Evolutionary conservation across 2,888 invertebrate species (phyloP).

Genomic region (Kuschelorhynchus macadamiae): DNA sequence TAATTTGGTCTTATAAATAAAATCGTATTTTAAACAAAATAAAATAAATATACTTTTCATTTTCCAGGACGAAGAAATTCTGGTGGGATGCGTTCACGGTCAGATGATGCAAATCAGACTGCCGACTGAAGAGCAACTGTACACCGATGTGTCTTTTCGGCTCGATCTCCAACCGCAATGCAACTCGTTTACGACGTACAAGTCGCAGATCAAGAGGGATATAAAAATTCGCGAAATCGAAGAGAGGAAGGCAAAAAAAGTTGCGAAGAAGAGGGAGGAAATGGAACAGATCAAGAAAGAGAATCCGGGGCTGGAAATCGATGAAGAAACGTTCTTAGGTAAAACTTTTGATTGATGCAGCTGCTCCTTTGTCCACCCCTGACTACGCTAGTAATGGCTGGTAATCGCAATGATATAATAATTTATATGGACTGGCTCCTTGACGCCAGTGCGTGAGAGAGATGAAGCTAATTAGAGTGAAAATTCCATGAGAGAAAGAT

Average conservation of each 20-base stretch:
- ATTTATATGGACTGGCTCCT: no score
- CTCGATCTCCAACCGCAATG: constrained; percentile 63
- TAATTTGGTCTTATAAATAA: not conserved
- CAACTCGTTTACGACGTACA: constrained; percentile 73
- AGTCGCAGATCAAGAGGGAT: constrained; percentile 74
- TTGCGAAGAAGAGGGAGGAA: constrained; percentile 72
- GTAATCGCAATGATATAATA: no score
- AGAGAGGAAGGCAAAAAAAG: constrained; percentile 69
- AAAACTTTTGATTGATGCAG: constrained; percentile 50
- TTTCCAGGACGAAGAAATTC: constrained; percentile 66
- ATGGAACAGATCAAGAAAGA: constrained; percentile 72
- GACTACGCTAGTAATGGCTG: no score
- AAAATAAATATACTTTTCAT: constrained; percentile 7
- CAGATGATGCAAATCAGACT: constrained; percentile 72
- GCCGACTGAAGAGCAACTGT: constrained; percentile 66
- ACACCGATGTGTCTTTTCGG: constrained; percentile 69
- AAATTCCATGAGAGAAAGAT: no score
- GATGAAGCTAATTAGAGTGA: no score
- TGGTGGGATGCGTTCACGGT: constrained; percentile 73
- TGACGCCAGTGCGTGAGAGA: no score
- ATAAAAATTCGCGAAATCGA: constrained; percentile 73
- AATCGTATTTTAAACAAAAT: constrained; percentile 1
- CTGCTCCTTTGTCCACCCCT: no score
- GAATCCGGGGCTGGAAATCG: constrained; percentile 74
- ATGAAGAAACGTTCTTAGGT: constrained; percentile 76